Evolutionary conservation across 2,113 vertebrate genomes (phyloP), one percentile per base, ranked within the genome.

Genomic region (Pangasianodon gigas): DNA sequence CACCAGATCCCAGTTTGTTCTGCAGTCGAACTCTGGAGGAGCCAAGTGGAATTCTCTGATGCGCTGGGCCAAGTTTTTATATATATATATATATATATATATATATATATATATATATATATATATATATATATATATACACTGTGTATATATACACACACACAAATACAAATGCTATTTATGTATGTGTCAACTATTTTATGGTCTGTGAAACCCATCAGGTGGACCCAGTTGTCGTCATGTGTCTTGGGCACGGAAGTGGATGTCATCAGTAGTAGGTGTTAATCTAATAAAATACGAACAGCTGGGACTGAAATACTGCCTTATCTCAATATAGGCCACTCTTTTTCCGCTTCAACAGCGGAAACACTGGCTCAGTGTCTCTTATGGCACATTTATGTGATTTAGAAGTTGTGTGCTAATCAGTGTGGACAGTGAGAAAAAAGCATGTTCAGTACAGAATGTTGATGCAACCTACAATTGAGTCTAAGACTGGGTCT

Each of bases 401-500:
- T 80, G n/a, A 52, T 26, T 81, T 67, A 71, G 32, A n/a, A 44
- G 87, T 62, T 71, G 32, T 88, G 87, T 71, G 51, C 14, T 60
- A n/a, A 84, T 74, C 65, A 46, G 62, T 44, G 26, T 84, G 65
- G 62, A 75, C 52, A 62, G 52, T 48, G 37, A 24, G 24, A 8
- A 10, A 9, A 71, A 60, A 84, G 18, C 24, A 54, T 52, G 24
- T 89, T 84, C 16, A 13, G 24, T 44, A 44, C 21, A 26, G 18
- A 60, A 75, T 85, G 67, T 60, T 69, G 41, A 58, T 48, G 51
- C 37, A 89, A 60, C 65, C 65, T 89, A 58, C 51, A 84, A 32
- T 89, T 89, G 84, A 88, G 58, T 88, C 26, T 75, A 71, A 74
- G 81, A 75, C 62, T 84, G 51, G 37, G 24, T 46, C 67, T 89